Evolutionary conservation across 2,113 vertebrate species (phyloP).

Genomic region (Todiramphus saurophagus): DNA sequence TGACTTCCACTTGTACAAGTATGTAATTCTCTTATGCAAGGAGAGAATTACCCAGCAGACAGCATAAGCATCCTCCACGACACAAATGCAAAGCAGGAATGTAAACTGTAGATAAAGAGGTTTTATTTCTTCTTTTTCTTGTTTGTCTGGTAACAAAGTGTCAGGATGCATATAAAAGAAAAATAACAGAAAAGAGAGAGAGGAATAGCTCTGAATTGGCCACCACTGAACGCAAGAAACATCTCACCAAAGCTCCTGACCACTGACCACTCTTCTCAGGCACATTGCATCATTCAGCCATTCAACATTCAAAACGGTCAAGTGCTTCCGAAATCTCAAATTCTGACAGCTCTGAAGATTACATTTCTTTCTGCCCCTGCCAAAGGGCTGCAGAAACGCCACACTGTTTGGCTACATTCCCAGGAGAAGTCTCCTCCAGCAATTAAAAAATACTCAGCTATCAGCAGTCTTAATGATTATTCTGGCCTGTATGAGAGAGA

Average conservation of each 20-base stretch:
- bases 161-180: constrained; percentile 21
- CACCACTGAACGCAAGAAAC: neutral
- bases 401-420: neutral
- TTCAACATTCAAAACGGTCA: neutral
- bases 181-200: neutral
- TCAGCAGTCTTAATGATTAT: neutral
- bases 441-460: neutral
- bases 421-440: neutral
- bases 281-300: neutral
- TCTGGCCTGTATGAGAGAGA: neutral
- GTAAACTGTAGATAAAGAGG: neutral
- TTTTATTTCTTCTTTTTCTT: constrained; percentile 40
- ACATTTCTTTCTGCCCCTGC: neutral
- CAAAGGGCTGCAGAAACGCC: neutral
- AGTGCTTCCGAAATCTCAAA: neutral
- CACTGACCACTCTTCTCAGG: neutral
- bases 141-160: constrained; percentile 31
- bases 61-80: neutral
- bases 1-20: constrained; percentile 45
- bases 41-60: constrained; percentile 25
- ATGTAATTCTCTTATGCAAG: constrained; percentile 48
- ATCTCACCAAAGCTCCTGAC: neutral
- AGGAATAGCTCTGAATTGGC: neutral
- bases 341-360: neutral
- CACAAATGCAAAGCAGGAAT: constrained; percentile 30